Evolutionary conservation across 1,140 invertebrate genomes (phyloP).

Genomic region (Drosophila fuyamai): DNA sequence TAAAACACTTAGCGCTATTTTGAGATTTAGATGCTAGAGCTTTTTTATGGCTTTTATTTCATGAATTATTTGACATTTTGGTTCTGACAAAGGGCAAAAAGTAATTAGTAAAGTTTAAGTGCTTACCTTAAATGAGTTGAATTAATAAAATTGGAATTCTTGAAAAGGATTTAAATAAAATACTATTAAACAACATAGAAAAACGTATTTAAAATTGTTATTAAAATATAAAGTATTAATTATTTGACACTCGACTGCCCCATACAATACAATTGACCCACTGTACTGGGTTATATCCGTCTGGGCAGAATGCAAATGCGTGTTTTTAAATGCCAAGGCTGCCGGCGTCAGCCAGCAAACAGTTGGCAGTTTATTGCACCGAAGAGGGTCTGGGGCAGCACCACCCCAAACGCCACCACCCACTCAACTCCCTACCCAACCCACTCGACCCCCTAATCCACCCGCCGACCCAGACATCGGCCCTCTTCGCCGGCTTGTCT

Average conservation of each 20-base stretch:
- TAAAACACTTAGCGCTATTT: not conserved
- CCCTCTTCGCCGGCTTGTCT: conserved; percentile 46
- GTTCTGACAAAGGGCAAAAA: too few species aligned
- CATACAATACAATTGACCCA: conserved; percentile 5
- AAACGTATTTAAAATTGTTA: too few species aligned
- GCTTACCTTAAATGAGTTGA: too few species aligned
- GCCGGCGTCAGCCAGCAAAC: conserved; percentile 21
- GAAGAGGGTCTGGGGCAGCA: conserved; percentile 6
- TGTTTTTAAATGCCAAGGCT: conserved; percentile 70
- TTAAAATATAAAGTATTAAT: too few species aligned
- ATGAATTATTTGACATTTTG: conserved; percentile 3
- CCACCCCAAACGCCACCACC: not conserved
- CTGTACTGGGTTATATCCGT: conserved; percentile 26
- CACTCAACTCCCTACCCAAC: too few species aligned
- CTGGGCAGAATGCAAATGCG: conserved; percentile 46
- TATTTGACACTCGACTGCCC: too few species aligned
- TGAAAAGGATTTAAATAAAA: too few species aligned
- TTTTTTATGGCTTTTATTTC: not conserved
- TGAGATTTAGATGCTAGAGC: not conserved
- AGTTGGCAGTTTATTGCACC: conserved; percentile 56
- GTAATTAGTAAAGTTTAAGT: too few species aligned
- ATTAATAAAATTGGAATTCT: too few species aligned
- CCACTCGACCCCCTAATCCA: conserved; percentile 17
- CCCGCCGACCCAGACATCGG: conserved; percentile 16
- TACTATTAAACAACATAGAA: too few species aligned